These are phyloP conservation scores for Trididemnum miniatum DNA, from an alignment of 23 tunicate species.

Conservation along the genomic window DNA sequence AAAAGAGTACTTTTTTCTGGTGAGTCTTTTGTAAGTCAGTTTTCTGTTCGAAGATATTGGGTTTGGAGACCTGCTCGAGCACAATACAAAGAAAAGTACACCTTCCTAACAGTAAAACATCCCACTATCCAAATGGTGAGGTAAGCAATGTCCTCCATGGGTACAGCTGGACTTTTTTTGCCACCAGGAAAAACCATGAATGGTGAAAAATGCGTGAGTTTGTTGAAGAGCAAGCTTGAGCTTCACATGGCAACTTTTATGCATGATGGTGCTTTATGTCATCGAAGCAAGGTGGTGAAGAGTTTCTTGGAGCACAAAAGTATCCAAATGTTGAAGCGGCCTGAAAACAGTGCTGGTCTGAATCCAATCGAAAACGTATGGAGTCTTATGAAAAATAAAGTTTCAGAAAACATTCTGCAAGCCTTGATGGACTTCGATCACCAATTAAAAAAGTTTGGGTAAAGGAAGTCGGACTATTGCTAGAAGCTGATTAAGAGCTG, in stretches of 20 bases:
- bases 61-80: slow-evolving; percentile 21
- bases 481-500: background rate
- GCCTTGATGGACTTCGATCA: too few relatives aligned
- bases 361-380: slow-evolving; percentile 15
- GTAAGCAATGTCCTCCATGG: background rate
- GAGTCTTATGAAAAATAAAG: slow-evolving; percentile 18
- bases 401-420: slow-evolving; percentile 6
- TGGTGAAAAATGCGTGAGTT: background rate
- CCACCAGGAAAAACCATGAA: slow-evolving; percentile 18
- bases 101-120: background rate
- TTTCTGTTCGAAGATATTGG: too few relatives aligned
- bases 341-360: slow-evolving; percentile 22
- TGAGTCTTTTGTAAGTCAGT: slow-evolving; percentile 16
- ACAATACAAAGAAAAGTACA: slow-evolving; percentile 7
- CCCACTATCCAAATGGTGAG: background rate
- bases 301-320: background rate
- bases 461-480: background rate
- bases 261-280: slow-evolving; percentile 16
- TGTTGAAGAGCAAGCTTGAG: slow-evolving; percentile 18
- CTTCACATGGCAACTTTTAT: slow-evolving; percentile 20
- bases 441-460: slow-evolving; percentile 28
- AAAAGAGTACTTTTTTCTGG: slow-evolving; percentile 3
- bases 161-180: slow-evolving; percentile 25
- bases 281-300: slow-evolving; percentile 4
- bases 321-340: slow-evolving; percentile 16